Conservation (phyloP, 2,113 vertebrate species). For the Poicephalus meyeri region DNA sequence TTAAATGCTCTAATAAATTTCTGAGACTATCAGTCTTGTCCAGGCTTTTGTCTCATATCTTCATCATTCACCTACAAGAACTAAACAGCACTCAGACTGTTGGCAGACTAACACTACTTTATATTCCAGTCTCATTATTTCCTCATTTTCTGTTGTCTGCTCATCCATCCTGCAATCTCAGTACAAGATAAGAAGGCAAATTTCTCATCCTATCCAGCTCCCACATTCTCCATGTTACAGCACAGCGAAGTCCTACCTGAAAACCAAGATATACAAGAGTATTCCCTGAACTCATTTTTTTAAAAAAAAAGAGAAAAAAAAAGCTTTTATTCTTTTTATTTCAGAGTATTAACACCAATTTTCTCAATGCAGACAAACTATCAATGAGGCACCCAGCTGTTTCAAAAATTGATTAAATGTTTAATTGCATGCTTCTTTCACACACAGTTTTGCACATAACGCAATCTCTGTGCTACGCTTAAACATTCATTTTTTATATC, state of each 20-base stretch:
- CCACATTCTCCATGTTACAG: not conserved
- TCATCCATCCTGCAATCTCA: not conserved
- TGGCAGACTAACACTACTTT: not conserved
- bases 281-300: not conserved
- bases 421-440: not conserved
- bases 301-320: not conserved
- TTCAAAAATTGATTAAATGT: not conserved
- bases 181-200: not conserved
- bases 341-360: not conserved
- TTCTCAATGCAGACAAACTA: not conserved
- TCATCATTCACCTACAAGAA: not conserved
- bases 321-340: not conserved
- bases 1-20: not conserved
- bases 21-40: not conserved
- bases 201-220: not conserved
- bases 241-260: not conserved
- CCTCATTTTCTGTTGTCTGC: not conserved
- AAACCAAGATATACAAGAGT: not conserved
- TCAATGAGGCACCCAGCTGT: not conserved
- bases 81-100: not conserved
- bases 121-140: not conserved
- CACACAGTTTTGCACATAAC: not conserved
- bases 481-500: not conserved
- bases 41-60: not conserved
- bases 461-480: not conserved